Evolutionary conservation across 2,113 vertebrate species (phyloP).

Genomic region (Caracal caracal): DNA sequence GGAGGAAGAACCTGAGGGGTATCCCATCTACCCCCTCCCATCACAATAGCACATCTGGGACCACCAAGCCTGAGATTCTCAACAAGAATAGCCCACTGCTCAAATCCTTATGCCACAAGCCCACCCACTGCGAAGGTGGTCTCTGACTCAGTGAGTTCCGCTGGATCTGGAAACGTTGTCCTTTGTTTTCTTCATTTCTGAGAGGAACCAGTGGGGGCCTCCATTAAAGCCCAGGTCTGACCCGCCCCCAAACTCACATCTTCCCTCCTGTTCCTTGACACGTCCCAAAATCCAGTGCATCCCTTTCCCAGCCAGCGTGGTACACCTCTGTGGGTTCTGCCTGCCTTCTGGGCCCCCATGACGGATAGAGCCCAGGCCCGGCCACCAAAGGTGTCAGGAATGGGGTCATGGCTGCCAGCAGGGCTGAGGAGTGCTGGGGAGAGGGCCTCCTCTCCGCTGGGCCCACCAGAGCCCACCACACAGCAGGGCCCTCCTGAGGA

Average conservation of each 20-base stretch:
- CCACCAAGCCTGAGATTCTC: neutral
- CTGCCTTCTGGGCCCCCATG: neutral
- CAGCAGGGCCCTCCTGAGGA: neutral
- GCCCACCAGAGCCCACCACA: accelerated
- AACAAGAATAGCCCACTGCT: neutral
- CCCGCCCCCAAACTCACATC: neutral
- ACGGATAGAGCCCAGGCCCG: neutral
- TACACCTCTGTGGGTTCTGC: neutral
- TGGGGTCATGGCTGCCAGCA: neutral
- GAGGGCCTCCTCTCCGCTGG: neutral
- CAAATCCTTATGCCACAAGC: neutral
- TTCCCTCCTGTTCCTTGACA: neutral
- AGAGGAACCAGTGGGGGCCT: neutral
- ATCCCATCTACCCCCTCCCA: accelerated
- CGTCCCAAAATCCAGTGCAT: neutral
- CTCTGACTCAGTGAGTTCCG: neutral
- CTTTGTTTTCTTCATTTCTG: neutral
- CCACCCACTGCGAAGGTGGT: accelerated
- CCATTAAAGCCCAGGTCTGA: neutral
- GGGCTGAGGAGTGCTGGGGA: neutral
- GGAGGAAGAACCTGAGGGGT: accelerated
- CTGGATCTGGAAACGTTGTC: neutral
- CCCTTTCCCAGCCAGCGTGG: neutral
- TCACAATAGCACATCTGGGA: neutral
- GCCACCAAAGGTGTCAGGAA: accelerated